Percentiles rank a stretch among this genome's conserved stretches.
phyloP scores from a whole-genome alignment of 1,140 invertebrate genomes.

The Melitaea cinxia region DNA sequence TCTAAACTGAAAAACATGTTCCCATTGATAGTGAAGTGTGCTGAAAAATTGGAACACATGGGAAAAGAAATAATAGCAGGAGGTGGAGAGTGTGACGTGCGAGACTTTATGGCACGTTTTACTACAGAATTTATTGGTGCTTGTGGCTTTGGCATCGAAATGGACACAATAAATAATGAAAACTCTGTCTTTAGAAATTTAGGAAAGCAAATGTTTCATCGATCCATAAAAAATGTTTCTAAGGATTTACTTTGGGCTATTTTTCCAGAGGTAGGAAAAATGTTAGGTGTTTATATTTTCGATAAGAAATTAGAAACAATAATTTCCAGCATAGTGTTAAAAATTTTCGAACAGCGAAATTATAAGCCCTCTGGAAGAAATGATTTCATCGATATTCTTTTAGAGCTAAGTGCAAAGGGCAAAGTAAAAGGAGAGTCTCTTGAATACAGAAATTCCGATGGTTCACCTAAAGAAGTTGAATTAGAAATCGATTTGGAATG shows the following conservation, averaged over 20 bases:
- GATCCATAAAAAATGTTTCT: background rate
- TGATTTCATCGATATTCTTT: conserved; percentile 35
- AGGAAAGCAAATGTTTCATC: conserved; percentile 28
- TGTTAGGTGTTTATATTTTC: conserved; percentile 4
- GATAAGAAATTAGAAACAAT: conserved; percentile 20
- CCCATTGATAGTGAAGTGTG: conserved; percentile 25
- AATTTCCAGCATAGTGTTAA: conserved; percentile 21
- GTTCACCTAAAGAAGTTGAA: conserved; percentile 26
- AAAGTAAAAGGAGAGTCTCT: conserved; percentile 33
- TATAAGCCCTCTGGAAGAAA: conserved; percentile 32
- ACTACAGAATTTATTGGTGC: conserved; percentile 37
- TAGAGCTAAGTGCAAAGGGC: conserved; percentile 27
- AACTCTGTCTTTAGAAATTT: conserved; percentile 30
- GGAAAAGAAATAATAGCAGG: conserved; percentile 14
- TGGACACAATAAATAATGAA: conserved; percentile 39
- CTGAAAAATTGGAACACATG: conserved; percentile 21
- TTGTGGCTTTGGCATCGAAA: conserved; percentile 40
- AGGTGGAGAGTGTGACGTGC: conserved; percentile 19
- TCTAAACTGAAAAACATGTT: conserved; percentile 33
- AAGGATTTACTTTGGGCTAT: conserved; percentile 11
- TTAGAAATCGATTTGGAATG: conserved; percentile 22
- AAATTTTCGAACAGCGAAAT: conserved; percentile 32
- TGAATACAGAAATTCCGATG: conserved; percentile 29
- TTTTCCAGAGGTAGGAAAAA: conserved; percentile 19
- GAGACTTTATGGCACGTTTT: conserved; percentile 30